Evolutionary conservation across 1,140 invertebrate genomes (phyloP), one percentile per base, ranked within the genome.

Genomic region (Luehdorfia chinensis): DNA sequence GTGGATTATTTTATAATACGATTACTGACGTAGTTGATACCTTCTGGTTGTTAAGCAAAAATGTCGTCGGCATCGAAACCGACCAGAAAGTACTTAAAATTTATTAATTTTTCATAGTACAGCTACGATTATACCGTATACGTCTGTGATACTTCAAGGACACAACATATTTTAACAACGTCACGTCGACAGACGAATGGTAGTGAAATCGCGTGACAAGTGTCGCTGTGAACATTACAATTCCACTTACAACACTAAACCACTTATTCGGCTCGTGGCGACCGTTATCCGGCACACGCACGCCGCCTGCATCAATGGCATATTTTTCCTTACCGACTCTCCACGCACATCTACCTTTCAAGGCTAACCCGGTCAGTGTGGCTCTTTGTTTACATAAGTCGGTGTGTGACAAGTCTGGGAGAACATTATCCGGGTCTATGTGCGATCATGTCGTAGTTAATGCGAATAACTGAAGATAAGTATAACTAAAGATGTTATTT

Each of bases 261-360:
- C 70, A 75, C 77, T 85, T 81, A 84, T 84, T 85, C 71, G 76
- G 77, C 64, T 67, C 62, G 69, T 50, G 57, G 66, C 68, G 76
- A 80, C 79, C 83, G 76, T 81, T 84, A 83, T 66, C 62, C 68
- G 64, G 58, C 67, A 72, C 81, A 86, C 77, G 79, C 73, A 84
- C 76, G 66, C 66, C 56, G 71, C 59, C 56, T 75, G 81, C 78
- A 75, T 84, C 81, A 84, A 78, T 84, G 81, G 72, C 79, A 79
- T 79, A 85, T 85, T 84, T 86, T 84, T 83, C 73, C 77, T 64
- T 56, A 57, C 75, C 73, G 75, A 80, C 80, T 84, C 77, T 79
- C 66, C 55, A 64, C 69, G 64, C 70, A 75, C 73, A 78, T 81
- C 81, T 78, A 77, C 74, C 73, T 83, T 86, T 84, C 77, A 83